Percentiles rank a stretch among this genome's conserved stretches.
phyloP scores from a whole-genome alignment of 2,113 vertebrate species.

The Clarias magur region DNA sequence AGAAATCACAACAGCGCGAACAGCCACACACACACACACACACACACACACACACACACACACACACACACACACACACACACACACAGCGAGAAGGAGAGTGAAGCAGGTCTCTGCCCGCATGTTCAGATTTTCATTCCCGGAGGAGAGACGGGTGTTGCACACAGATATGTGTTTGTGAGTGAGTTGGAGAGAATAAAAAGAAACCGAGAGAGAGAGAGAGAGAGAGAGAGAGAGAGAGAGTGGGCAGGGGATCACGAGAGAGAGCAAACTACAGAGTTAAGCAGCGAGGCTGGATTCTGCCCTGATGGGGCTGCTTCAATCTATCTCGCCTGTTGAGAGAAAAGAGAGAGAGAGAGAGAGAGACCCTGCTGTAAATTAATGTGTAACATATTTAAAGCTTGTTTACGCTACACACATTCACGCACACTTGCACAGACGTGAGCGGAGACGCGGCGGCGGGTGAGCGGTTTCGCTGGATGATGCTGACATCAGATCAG shows the following conservation, averaged over 20 bases:
- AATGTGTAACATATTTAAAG: constrained; percentile 41
- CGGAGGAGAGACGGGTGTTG: constrained; percentile 11
- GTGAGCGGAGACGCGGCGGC: not conserved
- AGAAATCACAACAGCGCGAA: constrained; percentile 18
- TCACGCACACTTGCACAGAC: constrained; percentile 14
- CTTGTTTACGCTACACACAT: constrained; percentile 8
- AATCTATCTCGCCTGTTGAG: constrained; percentile 42
- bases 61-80: constrained; percentile 15
- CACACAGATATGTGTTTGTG: constrained; percentile 2
- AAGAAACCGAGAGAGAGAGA: not conserved
- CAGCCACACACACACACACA: constrained; percentile 3
- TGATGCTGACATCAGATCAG: not conserved
- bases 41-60: constrained; percentile 10
- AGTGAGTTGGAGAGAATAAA: not conserved
- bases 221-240: not conserved
- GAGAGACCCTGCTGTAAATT: constrained; percentile 36
- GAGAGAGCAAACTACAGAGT: constrained; percentile 43
- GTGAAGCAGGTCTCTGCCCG: constrained; percentile 34
- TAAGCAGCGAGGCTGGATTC: constrained; percentile 56
- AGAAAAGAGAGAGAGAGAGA: not conserved
- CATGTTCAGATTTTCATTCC: constrained; percentile 39
- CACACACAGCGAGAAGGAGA: not conserved
- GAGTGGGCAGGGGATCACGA: constrained; percentile 26
- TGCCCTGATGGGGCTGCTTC: constrained; percentile 47
- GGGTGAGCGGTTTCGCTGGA: not conserved